phyloP scores from a whole-genome alignment of 2,797 vertebrate genomes.

The Heterohyrax brucei region DNA sequence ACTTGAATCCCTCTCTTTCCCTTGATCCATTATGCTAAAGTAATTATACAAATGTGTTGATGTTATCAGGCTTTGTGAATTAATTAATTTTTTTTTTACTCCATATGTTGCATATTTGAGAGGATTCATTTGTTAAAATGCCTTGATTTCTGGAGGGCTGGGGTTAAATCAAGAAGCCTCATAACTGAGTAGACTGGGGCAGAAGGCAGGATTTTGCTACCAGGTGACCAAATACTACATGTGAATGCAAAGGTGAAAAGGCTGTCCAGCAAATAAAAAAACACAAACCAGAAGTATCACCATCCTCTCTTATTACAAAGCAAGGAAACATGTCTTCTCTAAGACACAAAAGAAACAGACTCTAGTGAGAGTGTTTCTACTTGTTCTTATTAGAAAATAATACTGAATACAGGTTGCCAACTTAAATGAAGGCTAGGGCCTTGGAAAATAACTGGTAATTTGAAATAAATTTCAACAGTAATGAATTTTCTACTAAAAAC shows the following conservation, averaged over 20 bases:
- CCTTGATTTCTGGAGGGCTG: slow-evolving; percentile 64
- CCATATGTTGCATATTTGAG: not conserved
- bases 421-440: not conserved
- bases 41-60: not conserved
- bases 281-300: slow-evolving; percentile 79
- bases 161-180: slow-evolving; percentile 50
- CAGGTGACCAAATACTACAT: slow-evolving; percentile 74
- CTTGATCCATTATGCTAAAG: not conserved
- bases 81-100: slow-evolving; percentile 37
- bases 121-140: slow-evolving; percentile 52
- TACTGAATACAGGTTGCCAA: slow-evolving; percentile 13
- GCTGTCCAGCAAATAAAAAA: slow-evolving; percentile 71
- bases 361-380: not conserved
- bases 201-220: slow-evolving; percentile 75
- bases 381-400: slow-evolving; percentile 50
- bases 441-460: slow-evolving; percentile 36
- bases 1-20: not conserved
- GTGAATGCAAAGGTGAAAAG: slow-evolving; percentile 64
- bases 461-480: slow-evolving; percentile 33
- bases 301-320: slow-evolving; percentile 72
- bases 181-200: slow-evolving; percentile 56
- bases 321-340: slow-evolving; percentile 55
- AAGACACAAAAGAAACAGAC: slow-evolving; percentile 71
- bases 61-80: slow-evolving; percentile 39
- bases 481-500: slow-evolving; percentile 37